Percentiles rank a stretch among this genome's conserved stretches.
Conservation (phyloP, 1,140 invertebrate species). For the Hyphantria cunea region DNA sequence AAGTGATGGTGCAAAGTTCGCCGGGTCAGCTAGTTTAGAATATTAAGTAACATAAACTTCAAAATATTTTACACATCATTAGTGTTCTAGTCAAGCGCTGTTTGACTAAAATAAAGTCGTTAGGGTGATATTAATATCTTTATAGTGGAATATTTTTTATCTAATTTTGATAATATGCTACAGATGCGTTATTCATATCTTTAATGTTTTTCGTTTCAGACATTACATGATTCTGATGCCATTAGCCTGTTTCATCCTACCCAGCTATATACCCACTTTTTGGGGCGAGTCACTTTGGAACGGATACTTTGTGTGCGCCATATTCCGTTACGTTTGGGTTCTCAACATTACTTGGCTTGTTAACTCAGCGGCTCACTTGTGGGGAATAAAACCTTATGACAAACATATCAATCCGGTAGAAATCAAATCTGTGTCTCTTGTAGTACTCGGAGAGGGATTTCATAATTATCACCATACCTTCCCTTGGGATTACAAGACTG, state of each 20-base stretch:
- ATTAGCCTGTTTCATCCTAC: conserved; percentile 88
- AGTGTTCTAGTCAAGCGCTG: no score
- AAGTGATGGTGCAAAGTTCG: no score
- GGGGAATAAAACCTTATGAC: conserved; percentile 89
- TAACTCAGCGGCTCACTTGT: conserved; percentile 89
- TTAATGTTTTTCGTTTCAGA: conserved; percentile 71
- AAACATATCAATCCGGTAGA: conserved; percentile 86
- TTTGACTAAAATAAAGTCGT: no score
- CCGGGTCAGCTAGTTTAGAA: no score
- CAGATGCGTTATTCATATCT: background rate
- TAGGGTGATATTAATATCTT: no score
- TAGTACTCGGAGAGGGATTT: conserved; percentile 84
- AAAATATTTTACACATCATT: no score
- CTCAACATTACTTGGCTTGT: conserved; percentile 90
- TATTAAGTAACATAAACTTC: no score
- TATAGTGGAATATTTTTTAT: background rate
- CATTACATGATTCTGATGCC: conserved; percentile 88
- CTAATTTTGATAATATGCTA: no score
- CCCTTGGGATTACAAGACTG: conserved; percentile 88
- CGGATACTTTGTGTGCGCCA: conserved; percentile 83
- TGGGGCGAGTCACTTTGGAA: conserved; percentile 86
- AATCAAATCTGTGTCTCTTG: conserved; percentile 83
- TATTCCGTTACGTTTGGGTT: conserved; percentile 85
- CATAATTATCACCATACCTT: conserved; percentile 92
- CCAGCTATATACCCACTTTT: conserved; percentile 86